Evolutionary conservation across 1,140 invertebrate genomes (phyloP).

Genomic region (Gryllus bimaculatus): DNA sequence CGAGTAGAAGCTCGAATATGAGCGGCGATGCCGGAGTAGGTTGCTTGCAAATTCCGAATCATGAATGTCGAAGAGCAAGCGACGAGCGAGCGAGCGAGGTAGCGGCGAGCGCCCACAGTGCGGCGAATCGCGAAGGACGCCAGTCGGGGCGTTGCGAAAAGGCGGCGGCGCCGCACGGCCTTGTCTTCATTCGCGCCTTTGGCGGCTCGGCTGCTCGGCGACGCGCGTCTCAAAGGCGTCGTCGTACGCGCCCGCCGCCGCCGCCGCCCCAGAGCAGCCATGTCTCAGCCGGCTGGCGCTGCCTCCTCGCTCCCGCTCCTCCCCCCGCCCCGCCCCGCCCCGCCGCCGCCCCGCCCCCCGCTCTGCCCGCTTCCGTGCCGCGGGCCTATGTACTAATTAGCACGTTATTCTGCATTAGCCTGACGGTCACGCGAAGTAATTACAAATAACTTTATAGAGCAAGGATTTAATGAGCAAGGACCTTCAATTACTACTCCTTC

Average conservation of each 20-base stretch:
- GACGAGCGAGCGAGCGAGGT: no score
- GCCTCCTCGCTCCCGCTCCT: neutral
- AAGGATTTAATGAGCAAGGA: constrained; percentile 29
- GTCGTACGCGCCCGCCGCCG: no score
- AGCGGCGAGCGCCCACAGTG: no score
- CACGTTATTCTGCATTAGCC: constrained; percentile 23
- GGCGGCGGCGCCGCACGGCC: no score
- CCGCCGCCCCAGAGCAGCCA: neutral
- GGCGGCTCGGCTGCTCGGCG: neutral
- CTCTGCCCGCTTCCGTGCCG: neutral
- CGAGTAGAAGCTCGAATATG: no score
- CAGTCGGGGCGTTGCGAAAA: no score
- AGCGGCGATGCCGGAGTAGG: no score
- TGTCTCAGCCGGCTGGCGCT: neutral
- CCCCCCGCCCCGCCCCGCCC: no score
- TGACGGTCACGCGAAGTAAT: constrained; percentile 27
- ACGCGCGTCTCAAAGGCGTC: neutral
- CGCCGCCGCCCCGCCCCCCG: no score
- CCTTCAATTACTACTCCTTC: constrained; percentile 24
- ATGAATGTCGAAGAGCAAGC: no score
- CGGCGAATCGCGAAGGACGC: no score
- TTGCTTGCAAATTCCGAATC: no score
- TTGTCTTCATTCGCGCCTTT: constrained; percentile 3
- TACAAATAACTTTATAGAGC: constrained; percentile 31
- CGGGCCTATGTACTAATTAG: constrained; percentile 17